A percentile compares a stretch with the other conserved stretches of the same genome.
Conservation (phyloP, 2,113 vertebrate species). For the Hydrolagus affinis region DNA sequence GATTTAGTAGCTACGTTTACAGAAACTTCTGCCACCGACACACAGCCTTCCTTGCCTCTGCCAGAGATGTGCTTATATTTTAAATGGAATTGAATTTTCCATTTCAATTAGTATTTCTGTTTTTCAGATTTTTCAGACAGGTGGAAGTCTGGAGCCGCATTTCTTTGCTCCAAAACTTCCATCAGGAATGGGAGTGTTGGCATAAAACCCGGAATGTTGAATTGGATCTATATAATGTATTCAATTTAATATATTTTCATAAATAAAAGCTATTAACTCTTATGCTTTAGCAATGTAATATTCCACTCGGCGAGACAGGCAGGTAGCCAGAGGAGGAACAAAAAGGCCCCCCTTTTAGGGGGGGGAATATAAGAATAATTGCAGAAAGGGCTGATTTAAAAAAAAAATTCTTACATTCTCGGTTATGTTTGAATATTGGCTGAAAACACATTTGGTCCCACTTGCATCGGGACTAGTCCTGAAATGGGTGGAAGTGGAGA, state of each 20-base stretch:
- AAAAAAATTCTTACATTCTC: background rate
- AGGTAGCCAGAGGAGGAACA: no score
- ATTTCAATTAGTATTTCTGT: background rate
- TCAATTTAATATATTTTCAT: no score
- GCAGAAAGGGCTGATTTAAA: background rate
- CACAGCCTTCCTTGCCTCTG: background rate
- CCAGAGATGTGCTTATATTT: background rate
- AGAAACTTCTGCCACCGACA: background rate
- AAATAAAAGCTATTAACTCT: background rate
- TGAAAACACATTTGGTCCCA: no score
- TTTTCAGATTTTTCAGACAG: background rate
- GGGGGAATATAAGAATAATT: background rate
- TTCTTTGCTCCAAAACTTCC: background rate
- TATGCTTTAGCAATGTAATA: background rate
- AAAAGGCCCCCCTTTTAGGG: no score
- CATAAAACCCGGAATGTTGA: background rate
- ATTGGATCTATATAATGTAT: background rate
- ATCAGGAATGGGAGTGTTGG: background rate
- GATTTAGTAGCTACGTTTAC: background rate
- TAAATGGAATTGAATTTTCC: background rate
- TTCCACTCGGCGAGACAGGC: background rate
- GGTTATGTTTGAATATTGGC: no score
- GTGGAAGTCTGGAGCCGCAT: background rate
- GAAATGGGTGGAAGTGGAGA: no score
- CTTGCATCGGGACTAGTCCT: no score